These are phyloP conservation scores for Nannobrachium achirus DNA, from an alignment of 2,113 vertebrate species.

Conservation along the genomic window DNA sequence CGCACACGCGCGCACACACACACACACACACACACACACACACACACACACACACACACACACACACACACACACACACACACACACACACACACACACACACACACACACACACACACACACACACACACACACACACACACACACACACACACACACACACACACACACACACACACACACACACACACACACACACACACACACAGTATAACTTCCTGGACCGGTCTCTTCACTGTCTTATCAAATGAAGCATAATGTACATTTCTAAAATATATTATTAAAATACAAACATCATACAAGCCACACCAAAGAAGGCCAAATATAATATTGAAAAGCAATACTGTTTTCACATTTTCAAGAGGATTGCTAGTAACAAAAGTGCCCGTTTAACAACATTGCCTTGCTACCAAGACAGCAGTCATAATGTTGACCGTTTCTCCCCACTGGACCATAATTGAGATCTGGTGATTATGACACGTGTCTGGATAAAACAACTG, in stretches of 20 bases:
- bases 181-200: no score
- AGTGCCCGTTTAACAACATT: not conserved
- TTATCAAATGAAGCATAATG: no score
- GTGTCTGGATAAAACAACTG: not conserved
- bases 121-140: no score
- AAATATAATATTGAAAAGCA: slow-evolving; percentile 12
- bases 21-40: not conserved
- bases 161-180: not conserved
- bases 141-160: not conserved
- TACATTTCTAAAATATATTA: no score
- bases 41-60: not conserved
- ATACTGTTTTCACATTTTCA: slow-evolving; percentile 22
- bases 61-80: no score
- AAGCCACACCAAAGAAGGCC: slow-evolving; percentile 19
- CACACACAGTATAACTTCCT: no score
- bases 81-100: not conserved
- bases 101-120: not conserved
- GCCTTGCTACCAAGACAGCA: not conserved
- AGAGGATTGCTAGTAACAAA: not conserved
- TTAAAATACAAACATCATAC: not conserved
- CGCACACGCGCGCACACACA: no score
- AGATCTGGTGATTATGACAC: no score
- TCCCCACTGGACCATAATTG: not conserved
- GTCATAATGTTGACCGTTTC: not conserved
- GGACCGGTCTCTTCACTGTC: no score